These are phyloP conservation scores for Bombus sylvicola DNA, from an alignment of 1,140 invertebrate genomes.

Conservation along the genomic window DNA sequence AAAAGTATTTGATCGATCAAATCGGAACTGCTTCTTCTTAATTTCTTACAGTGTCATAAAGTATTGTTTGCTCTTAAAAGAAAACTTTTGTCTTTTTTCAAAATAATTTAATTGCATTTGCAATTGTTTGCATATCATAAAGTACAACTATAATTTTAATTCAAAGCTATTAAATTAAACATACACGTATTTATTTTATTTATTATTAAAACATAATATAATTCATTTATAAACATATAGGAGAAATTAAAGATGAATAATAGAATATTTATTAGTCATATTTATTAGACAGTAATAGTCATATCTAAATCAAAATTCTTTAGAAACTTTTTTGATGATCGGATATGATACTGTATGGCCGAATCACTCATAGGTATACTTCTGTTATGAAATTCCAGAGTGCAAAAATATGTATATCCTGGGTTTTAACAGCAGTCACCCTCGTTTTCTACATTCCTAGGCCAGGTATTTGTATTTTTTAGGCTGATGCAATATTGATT, in stretches of 20 bases:
- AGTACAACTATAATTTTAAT: constrained; percentile 35
- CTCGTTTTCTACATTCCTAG: too few relatives aligned
- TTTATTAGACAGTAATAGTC: neutral
- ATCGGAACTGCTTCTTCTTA: neutral
- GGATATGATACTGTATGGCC: neutral
- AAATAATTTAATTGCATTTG: neutral
- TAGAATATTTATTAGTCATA: neutral
- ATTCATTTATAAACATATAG: neutral
- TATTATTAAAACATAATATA: neutral
- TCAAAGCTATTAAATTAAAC: neutral
- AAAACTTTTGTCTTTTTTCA: too few relatives aligned
- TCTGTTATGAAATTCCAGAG: neutral
- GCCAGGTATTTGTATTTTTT: too few relatives aligned
- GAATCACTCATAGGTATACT: neutral
- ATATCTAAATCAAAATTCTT: neutral
- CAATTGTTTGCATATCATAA: constrained; percentile 6
- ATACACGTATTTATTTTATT: constrained; percentile 12
- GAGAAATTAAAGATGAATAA: neutral
- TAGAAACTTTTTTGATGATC: neutral
- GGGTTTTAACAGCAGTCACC: neutral
- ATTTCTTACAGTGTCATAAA: neutral
- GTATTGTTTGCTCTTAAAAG: neutral
- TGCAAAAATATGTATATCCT: neutral
- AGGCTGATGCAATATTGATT: too few relatives aligned
- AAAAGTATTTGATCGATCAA: neutral